Evolutionary conservation across 2,888 invertebrate species (phyloP).

Genomic region (Megaustenia siamemsis): DNA sequence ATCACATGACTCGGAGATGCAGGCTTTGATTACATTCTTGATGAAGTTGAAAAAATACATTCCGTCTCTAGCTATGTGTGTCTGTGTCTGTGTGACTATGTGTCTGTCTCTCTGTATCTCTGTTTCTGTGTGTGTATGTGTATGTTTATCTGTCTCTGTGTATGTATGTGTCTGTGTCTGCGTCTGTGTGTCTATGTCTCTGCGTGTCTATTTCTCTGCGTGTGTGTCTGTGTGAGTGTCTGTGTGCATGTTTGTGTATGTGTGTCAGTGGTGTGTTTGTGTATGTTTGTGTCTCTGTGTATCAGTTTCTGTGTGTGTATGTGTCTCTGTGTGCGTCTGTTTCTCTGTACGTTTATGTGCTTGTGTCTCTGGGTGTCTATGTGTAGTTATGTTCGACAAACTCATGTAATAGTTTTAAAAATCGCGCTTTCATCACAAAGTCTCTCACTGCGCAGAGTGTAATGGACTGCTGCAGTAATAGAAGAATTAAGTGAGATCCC

Average conservation of each 20-base stretch:
- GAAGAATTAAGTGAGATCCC: too few species aligned
- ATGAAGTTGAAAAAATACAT: too few species aligned
- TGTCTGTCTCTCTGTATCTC: constrained; percentile 30
- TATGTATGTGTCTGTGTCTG: not conserved
- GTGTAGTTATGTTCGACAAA: too few species aligned
- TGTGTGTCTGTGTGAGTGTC: not conserved
- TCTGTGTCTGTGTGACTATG: not conserved
- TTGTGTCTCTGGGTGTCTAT: not conserved
- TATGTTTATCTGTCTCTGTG: not conserved
- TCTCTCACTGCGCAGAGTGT: too few species aligned
- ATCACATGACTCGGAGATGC: too few species aligned
- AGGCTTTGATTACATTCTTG: too few species aligned
- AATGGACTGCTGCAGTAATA: too few species aligned
- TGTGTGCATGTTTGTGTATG: not conserved
- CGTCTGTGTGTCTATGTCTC: too few species aligned
- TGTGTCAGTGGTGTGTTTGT: not conserved
- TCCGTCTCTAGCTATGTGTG: not conserved
- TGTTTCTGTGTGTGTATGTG: not conserved
- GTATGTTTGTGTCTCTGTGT: not conserved
- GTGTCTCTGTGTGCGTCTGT: too few species aligned
- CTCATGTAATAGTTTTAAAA: too few species aligned
- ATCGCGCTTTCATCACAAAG: too few species aligned
- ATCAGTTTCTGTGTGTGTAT: not conserved
- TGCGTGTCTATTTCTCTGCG: too few species aligned
- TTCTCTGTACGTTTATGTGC: not conserved